Base-by-base conservation (phyloP, 1,140 invertebrate species). In the Dendroctonus valens region DNA sequence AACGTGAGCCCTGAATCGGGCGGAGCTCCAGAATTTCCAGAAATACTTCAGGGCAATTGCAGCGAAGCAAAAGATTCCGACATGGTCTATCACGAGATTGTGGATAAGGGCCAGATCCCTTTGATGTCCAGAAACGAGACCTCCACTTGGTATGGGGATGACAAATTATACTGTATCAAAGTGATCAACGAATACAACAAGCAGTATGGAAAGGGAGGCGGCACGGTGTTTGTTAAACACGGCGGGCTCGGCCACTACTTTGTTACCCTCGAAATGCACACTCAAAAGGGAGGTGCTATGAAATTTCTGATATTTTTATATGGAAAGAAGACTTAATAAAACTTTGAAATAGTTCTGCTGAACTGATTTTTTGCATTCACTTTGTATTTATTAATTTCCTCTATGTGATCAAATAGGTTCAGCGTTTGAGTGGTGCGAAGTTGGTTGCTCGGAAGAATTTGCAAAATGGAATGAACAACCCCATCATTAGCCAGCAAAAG, bases 151-250 rank as follows among this genome's bases (percentile, higher is more conserved):
- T 67, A 48, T 15, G 65, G 65, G n/a, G 65, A 67, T 42, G 5
- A 60, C n/a, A 67, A 54, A 55, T 48, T 68, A 15, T 68, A 38
- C 44, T 68, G 66, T 38, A 42, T 68, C 11, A 62, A 62, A 60
- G 52, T 53, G 3, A 5, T 68, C 6, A 68, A 68, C 49, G 59
- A 68, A 12, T 58, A 62, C 15, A 62, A 62, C n/a, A 68, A 53
- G 44, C 42, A 62, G 39, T 52, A 53, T 41, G 55, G 49, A 26
- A 68, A 68, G 52, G 66, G 59, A 26, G 60, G 66, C 6, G 59
- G 66, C 2, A 68, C 14, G 6, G 65, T 42, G 5, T 46, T 61
- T n/a, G 9, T 67, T n/a, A 62, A 68, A 38, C n/a, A 58, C 5
- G 59, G 66, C n/a, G 66, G 59, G n/a, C 9, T 63, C n/a, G 52